A percentile compares a stretch with the other conserved stretches of the same genome.
These are phyloP conservation scores for Huso huso DNA, from an alignment of 2,797 vertebrate genomes.

Conservation along the genomic window DNA sequence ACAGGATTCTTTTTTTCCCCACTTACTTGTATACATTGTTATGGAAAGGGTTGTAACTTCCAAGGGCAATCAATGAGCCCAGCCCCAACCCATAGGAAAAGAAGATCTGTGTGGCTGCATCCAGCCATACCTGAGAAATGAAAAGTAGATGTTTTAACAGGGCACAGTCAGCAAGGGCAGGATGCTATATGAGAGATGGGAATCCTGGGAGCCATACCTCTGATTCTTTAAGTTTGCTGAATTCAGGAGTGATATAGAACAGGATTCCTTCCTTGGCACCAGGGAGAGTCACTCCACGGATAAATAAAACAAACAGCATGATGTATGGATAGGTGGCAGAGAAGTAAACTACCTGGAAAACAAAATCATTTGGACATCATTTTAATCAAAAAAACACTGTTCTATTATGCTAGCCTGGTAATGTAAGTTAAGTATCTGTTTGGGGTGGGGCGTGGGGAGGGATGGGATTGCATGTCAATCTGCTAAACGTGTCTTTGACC, in stretches of 20 bases:
- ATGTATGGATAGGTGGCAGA: conserved; percentile 95
- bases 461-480: too few species aligned
- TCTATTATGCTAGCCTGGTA: too few species aligned
- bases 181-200: conserved; percentile 20
- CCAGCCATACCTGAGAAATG: conserved; percentile 83
- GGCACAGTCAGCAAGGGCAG: conserved; percentile 1
- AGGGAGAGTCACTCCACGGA: conserved; percentile 85
- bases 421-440: too few species aligned
- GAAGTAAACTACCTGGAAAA: conserved; percentile 90
- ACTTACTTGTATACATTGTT: conserved; percentile 95
- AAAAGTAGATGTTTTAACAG: conserved; percentile 3
- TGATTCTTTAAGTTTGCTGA: conserved; percentile 88
- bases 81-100: conserved; percentile 95
- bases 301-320: conserved; percentile 95
- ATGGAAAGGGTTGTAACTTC: conserved; percentile 94
- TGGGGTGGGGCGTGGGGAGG: too few species aligned
- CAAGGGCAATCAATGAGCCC: conserved; percentile 91
- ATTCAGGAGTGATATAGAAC: conserved; percentile 95
- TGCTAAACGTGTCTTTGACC: too few species aligned
- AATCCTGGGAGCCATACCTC: conserved; percentile 65
- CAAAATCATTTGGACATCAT: conserved; percentile 4
- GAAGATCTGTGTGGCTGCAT: conserved; percentile 97
- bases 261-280: conserved; percentile 88
- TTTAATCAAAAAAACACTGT: too few species aligned
- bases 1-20: too few species aligned